Evolutionary conservation across 2,888 invertebrate genomes (phyloP), one percentile per base, ranked within the genome.

Genomic region (Stegana nigrithorax): DNA sequence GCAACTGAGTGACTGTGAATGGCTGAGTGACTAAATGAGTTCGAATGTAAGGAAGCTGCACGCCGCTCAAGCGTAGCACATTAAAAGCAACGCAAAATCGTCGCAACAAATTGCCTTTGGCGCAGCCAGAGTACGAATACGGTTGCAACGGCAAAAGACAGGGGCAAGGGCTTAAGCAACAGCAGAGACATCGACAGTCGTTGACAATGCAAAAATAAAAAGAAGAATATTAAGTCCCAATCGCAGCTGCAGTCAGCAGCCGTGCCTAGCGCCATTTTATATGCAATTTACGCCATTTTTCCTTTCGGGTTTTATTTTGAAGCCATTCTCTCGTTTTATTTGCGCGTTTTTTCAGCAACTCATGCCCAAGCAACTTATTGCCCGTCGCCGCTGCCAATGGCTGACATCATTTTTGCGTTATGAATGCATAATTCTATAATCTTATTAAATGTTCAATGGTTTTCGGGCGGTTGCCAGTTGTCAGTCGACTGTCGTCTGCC

Each of bases 401-500:
- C 73, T 69, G 75, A 65, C 73, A 72, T 70, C 67, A 73, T 70
- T 73, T 69, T 68, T 70, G 68, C 73, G 60, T 72, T 70, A 70
- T 78, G 73, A 81, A 81, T 81, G 72, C 73, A 70, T 73, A 79
- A 80, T 80, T 78, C 73, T 65, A 68, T 78, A 80, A 81, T 80
- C 78, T 73, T 71, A 78, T 80, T 81, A 78, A 70, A 66, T 71
- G 71, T 61, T 57, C 17, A 61, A 26, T 59, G 62, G 29, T 56
- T 36, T n/a, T n/a, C n/a, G n/a, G n/a, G n/a, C n/a, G 27, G n/a
- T 26, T 19, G 10, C n/a, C 21, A 7, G 19, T 32, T 55, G 32
- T 65, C 64, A 62, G 67, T 67, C 39, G 59, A 59, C 53, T 67
- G 61, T 27, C 63, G 67, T 63, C 73, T 69, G 75, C 64, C 73